Evolutionary conservation across 1,140 invertebrate species (phyloP), one percentile per base, ranked within the genome.

Genomic region (Drosophila orena): DNA sequence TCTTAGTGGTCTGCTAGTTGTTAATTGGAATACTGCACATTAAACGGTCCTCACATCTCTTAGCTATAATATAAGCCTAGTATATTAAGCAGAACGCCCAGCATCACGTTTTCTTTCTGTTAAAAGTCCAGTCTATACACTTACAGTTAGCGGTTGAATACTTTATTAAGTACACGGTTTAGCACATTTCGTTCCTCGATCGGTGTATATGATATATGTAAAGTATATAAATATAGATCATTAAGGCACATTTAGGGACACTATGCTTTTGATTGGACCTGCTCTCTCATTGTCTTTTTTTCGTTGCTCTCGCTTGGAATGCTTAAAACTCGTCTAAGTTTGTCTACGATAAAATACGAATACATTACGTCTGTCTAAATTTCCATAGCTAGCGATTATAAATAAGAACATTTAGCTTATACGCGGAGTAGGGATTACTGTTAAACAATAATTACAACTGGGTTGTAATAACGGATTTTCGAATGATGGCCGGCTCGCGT

Each of bases 381-480:
- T 77, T 75, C 52, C 73, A 70, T 81, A 88, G 65, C 81, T 78
- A 85, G 42, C 47, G 47, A 81, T 79, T 78, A 89, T 89, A 90
- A 90, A 83, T 88, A 85, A 68, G 77, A 85, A 86, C 73, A 77
- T 86, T 69, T 81, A 86, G 79, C 81, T 88, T 86, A 86, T 6
- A 71, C 42, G 49, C 68, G 52, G 68, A 79, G 74, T 70, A 61
- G 56, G 47, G 43, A 38, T 42, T 55, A 70, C 40, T 46, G 43
- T 68, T 83, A 83, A 84, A 90, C 81, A 90, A 89, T 81, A 90
- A 83, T 93, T 94, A 97, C 76, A 97, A 94, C 91, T 97, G 96
- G 68, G 96, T 97, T 68, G 96, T 97, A 71, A 97, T 97, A 77
- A 97, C 96, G 64, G 96, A 96, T 93, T 97, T 97, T 73, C 96